These are phyloP conservation scores for Cotesia glomerata DNA, from an alignment of 1,140 invertebrate species.

Conservation along the genomic window DNA sequence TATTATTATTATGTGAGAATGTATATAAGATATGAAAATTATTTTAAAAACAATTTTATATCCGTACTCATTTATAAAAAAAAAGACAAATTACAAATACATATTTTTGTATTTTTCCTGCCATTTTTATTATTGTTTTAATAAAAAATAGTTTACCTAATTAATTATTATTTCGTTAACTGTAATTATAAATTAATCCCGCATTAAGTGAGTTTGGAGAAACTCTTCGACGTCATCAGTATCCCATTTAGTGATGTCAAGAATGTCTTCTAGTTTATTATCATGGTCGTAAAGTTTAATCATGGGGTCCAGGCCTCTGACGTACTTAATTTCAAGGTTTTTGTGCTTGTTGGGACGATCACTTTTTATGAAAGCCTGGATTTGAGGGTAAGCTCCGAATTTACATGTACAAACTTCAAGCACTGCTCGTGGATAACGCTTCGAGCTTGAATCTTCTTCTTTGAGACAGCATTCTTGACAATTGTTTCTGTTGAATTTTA, in stretches of 20 bases:
- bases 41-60: too few species aligned
- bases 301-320: constrained; percentile 88
- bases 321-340: constrained; percentile 87
- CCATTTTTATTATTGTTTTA: too few species aligned
- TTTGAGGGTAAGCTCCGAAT: constrained; percentile 94
- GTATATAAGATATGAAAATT: too few species aligned
- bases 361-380: constrained; percentile 94
- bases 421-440: constrained; percentile 83
- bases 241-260: constrained; percentile 97
- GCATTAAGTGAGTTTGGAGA: constrained; percentile 80
- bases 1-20: too few species aligned
- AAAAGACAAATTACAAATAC: too few species aligned
- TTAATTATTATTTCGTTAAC: background rate
- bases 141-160: too few species aligned
- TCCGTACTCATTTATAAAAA: too few species aligned
- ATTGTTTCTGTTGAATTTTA: constrained; percentile 64
- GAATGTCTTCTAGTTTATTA: constrained; percentile 80
- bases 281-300: constrained; percentile 88
- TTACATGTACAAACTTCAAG: constrained; percentile 95
- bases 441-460: constrained; percentile 71
- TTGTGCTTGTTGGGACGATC: constrained; percentile 84
- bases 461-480: constrained; percentile 78
- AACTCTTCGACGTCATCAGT: constrained; percentile 96
- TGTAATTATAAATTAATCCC: constrained; percentile 44
- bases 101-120: too few species aligned